Conservation (phyloP, 2,113 vertebrate species). For the Rhynchopsitta pachyrhyncha region DNA sequence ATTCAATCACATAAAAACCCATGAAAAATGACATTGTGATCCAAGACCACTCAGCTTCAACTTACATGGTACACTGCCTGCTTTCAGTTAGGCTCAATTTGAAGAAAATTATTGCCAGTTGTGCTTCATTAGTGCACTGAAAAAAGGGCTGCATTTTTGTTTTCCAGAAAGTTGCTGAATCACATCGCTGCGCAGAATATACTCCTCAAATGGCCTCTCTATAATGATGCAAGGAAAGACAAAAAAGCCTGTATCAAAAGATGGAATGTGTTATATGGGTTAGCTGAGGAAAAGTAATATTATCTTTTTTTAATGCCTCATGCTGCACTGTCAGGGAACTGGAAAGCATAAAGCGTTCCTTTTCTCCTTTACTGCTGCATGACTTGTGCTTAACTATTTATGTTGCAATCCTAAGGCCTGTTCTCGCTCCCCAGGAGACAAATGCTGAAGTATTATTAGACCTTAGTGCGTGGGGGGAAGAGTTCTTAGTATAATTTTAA, state of each 20-base stretch:
- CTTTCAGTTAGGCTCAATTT: background rate
- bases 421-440: background rate
- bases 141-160: background rate
- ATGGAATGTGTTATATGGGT: background rate
- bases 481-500: constrained; percentile 8
- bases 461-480: background rate
- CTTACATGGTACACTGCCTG: background rate
- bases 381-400: constrained; percentile 16
- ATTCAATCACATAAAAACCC: background rate
- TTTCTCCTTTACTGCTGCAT: background rate
- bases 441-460: background rate
- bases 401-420: background rate
- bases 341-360: background rate
- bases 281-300: background rate
- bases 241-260: background rate
- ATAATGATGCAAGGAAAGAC: background rate
- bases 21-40: background rate
- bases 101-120: constrained; percentile 7
- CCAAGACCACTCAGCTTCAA: background rate
- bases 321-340: background rate
- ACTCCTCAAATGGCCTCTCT: background rate
- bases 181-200: background rate
- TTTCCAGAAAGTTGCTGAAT: constrained; percentile 55
- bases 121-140: background rate
- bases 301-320: background rate